phyloP scores from a whole-genome alignment of 2,113 vertebrate species.

The Pituophis catenifer region DNA sequence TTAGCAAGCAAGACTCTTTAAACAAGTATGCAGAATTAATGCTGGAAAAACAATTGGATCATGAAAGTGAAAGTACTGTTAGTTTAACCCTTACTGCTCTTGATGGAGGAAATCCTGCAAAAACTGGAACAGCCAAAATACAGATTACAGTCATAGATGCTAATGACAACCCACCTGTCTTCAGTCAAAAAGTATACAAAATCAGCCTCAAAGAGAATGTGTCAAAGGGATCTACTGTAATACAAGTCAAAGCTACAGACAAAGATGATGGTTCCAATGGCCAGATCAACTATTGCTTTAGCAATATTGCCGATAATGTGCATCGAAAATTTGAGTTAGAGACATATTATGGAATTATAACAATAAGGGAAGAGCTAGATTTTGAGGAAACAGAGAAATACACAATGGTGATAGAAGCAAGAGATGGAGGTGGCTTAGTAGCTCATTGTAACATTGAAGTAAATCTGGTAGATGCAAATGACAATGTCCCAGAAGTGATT shows the following conservation, averaged over 20 bases:
- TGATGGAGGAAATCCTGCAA: slow-evolving; percentile 69
- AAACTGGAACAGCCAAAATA: slow-evolving; percentile 63
- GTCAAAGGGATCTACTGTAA: slow-evolving; percentile 54
- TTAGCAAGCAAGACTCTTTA: slow-evolving; percentile 49
- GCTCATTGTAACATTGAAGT: background rate
- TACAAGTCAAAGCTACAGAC: slow-evolving; percentile 67
- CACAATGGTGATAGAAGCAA: slow-evolving; percentile 66
- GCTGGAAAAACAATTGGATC: slow-evolving; percentile 62
- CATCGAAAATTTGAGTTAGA: slow-evolving; percentile 61
- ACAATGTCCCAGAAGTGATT: slow-evolving; percentile 63
- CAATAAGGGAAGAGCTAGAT: slow-evolving; percentile 59
- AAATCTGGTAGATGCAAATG: slow-evolving; percentile 63
- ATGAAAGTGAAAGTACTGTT: slow-evolving; percentile 59
- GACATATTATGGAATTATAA: slow-evolving; percentile 58
- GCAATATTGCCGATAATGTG: slow-evolving; percentile 49
- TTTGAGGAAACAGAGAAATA: slow-evolving; percentile 64
- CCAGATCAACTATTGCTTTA: slow-evolving; percentile 61
- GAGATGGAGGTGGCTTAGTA: slow-evolving; percentile 64
- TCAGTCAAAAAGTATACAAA: slow-evolving; percentile 61
- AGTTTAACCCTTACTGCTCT: slow-evolving; percentile 65
- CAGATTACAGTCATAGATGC: slow-evolving; percentile 66
- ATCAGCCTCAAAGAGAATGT: slow-evolving; percentile 64
- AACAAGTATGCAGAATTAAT: slow-evolving; percentile 59
- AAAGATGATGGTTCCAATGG: slow-evolving; percentile 66
- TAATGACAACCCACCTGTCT: slow-evolving; percentile 72